These are phyloP conservation scores for Onychostruthus taczanowskii DNA, from an alignment of 2,113 vertebrate genomes.

Conservation along the genomic window DNA sequence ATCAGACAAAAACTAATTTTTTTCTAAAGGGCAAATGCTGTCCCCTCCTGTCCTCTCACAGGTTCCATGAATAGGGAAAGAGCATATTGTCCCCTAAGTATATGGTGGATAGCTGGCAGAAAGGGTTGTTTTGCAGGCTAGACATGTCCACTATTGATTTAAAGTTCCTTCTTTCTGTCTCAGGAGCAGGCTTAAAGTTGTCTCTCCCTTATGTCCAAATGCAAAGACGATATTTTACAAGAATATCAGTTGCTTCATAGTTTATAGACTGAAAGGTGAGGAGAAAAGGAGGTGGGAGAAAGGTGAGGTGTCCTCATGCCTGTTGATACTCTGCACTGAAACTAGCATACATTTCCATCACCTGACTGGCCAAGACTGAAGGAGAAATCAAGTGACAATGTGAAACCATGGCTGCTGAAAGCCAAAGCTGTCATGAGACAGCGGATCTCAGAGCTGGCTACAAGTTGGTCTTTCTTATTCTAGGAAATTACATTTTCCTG, in stretches of 20 bases:
- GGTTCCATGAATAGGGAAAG: neutral
- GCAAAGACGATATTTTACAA: neutral
- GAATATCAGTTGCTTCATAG: neutral
- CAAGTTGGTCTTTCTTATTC: neutral
- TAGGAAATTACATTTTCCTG: neutral
- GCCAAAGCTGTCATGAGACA: neutral
- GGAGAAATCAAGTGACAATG: neutral
- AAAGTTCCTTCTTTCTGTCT: neutral
- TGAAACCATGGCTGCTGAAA: neutral
- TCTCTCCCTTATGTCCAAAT: neutral
- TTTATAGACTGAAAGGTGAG: neutral
- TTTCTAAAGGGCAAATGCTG: neutral
- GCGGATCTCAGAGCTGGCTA: neutral
- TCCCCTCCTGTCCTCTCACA: neutral
- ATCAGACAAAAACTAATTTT: neutral
- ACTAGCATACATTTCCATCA: neutral
- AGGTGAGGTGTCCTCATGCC: rapidly evolving
- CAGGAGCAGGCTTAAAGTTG: neutral
- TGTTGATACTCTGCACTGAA: neutral
- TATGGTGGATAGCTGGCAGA: neutral
- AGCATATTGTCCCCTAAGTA: neutral
- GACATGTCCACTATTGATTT: neutral
- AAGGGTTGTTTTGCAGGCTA: neutral
- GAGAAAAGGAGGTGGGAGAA: neutral
- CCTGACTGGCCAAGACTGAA: neutral